Base-by-base conservation (phyloP, 2,888 invertebrate species). In the Onchidella celtica region DNA sequence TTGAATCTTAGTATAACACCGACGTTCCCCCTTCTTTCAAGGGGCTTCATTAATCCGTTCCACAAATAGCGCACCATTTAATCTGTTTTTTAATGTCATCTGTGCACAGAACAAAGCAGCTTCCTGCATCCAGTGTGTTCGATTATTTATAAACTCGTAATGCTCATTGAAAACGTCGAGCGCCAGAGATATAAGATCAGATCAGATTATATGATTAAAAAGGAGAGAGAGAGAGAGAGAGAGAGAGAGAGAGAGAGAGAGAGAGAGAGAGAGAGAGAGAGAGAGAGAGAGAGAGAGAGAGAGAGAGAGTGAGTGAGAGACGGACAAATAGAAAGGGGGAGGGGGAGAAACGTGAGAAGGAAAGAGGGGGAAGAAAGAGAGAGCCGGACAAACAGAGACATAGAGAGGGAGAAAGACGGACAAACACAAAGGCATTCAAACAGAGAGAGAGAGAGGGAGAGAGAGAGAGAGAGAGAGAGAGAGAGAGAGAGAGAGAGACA, bases 301-400 rank as follows among this genome's bases (percentile, higher is more conserved):
- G 59, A n/a, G 59, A 74, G 73, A 57, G 32, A 79, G 73, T 63
- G 55, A 65, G 65, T 65, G 77, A 70, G 77, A 47, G 17, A 47
- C 9, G 17, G 47, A 17, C 6, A 47, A 17, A 47, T 6, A 47
- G 47, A 11, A 17, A 47, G 17, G 17, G 47, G 17, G 47, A 47
- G 47, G 17, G 17, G 17, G 47, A 47, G 9, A 47, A 21, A 81
- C 63, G 68, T 21, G 75, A 61, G 68, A n/a, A 81, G 65, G 72
- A 55, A 66, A 59, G 78, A 17, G 63, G 72, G 34, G 34, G 47
- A 55, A 55, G 55, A 80, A 21, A 74, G 55, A 66, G 74, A 57
- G 47, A 47, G 47, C 6, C 9, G 17, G 47, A 47, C 6, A 17
- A 6, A 47, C 47, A 47, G 47, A 17, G 9, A 47, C 47, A 17